Base-by-base conservation (phyloP, 2,888 invertebrate genomes). In the Eupelmus urozonus region DNA sequence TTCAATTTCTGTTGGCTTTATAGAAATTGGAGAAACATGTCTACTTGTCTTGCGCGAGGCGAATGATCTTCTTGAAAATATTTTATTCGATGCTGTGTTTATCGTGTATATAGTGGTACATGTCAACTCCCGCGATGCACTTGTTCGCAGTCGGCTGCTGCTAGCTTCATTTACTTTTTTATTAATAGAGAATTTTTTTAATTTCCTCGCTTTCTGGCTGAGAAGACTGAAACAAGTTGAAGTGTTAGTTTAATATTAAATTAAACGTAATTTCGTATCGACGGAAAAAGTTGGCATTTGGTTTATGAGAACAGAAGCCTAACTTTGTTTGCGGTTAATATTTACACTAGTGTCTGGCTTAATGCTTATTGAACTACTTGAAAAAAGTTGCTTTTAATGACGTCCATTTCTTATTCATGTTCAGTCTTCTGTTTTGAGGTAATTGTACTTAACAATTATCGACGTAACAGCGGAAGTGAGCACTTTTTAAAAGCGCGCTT, bases 1-100 rank as follows among this genome's bases (percentile, higher is more conserved):
- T 71, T 65, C 49, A 57, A 71, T 70, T 65, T 71, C 65, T 55
- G 45, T 55, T 70, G 59, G 57, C 76, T 63, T n/a, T n/a, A n/a
- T n/a, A 59, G 27, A 69, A 53, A 62, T 11, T 25, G 4, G 34
- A 55, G 34, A 16, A 34, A 18, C 23, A n/a, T 16, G 23, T 27
- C 25, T 57, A 27, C 11, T 57, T n/a, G 59, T 23, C 9, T 1
- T 13, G 25, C 25, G 40, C 74, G 13, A 27, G 11, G n/a, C 76
- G 71, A 76, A 76, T 65, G 63, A 62, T 53, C 29, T 63, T 57
- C 70, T 49, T 34, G 70, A 70, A 70, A 65, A 65, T 25, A 18
- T 49, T 40, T 18, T 27, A 2, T 11, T 51, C 49, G 27, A 5
- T 72, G 29, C 55, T 70, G 55, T 55, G 70, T 63, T 63, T 76